Evolutionary conservation across 2,888 invertebrate genomes (phyloP).

Genomic region (Rhabditophanes sp.): DNA sequence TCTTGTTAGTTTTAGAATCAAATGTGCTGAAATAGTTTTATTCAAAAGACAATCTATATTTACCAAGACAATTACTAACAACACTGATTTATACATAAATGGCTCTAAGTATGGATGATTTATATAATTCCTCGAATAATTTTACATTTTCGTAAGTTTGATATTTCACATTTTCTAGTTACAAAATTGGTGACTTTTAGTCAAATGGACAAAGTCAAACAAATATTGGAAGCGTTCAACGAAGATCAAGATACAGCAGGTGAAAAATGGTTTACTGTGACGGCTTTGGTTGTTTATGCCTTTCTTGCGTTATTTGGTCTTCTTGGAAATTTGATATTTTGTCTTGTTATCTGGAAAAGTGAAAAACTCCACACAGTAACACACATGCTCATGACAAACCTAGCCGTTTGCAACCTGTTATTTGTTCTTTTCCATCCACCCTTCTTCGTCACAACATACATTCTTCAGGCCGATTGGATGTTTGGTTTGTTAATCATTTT

Average conservation of each 20-base stretch:
- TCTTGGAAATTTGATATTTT: slow-evolving; percentile 16
- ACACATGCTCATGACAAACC: slow-evolving; percentile 21
- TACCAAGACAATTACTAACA: too few relatives aligned
- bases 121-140: too few relatives aligned
- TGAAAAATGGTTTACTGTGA: slow-evolving; percentile 2
- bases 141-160: too few relatives aligned
- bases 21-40: too few relatives aligned
- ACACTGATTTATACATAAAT: too few relatives aligned
- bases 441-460: slow-evolving; percentile 18
- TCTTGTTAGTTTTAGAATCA: too few relatives aligned
- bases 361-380: slow-evolving; percentile 20
- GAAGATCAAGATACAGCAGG: slow-evolving; percentile 4
- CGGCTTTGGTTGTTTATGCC: slow-evolving; percentile 5
- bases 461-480: slow-evolving; percentile 13
- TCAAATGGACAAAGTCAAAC: neutral
- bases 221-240: slow-evolving; percentile 3
- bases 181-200: neutral
- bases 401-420: slow-evolving; percentile 17
- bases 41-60: too few relatives aligned
- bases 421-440: slow-evolving; percentile 18
- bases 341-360: slow-evolving; percentile 15
- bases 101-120: too few relatives aligned
- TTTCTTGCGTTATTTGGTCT: slow-evolving; percentile 10
- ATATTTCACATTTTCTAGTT: too few relatives aligned
- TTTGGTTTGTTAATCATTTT: slow-evolving; percentile 10